Evolutionary conservation across 2,888 invertebrate genomes (phyloP).

Genomic region (Antitype chi): DNA sequence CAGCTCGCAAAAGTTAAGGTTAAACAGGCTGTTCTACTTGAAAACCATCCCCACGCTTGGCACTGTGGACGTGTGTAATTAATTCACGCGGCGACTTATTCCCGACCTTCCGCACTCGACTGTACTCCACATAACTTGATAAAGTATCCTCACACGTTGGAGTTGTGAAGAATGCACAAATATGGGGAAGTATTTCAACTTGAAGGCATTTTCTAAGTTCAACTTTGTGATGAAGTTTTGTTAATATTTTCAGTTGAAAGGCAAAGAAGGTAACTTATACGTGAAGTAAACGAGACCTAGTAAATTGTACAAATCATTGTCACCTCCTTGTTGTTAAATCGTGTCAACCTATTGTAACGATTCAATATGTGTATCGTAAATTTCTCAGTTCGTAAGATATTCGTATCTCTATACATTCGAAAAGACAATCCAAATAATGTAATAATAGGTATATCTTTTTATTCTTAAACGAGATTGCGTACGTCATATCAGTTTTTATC

Average conservation of each 20-base stretch:
- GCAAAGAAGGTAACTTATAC: background rate
- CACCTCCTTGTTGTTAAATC: background rate
- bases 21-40: slow-evolving; percentile 30
- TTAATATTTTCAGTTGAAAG: slow-evolving; percentile 11
- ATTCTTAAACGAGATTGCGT: slow-evolving; percentile 5
- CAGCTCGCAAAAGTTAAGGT: slow-evolving; percentile 8
- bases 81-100: slow-evolving; percentile 52
- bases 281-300: background rate
- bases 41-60: slow-evolving; percentile 38
- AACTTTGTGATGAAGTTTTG: slow-evolving; percentile 21
- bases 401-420: background rate
- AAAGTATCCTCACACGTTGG: slow-evolving; percentile 64
- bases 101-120: slow-evolving; percentile 35
- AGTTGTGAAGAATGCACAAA: slow-evolving; percentile 66
- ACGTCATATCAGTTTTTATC: no score
- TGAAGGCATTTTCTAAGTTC: slow-evolving; percentile 25
- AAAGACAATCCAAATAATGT: background rate
- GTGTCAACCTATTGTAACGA: background rate
- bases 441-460: background rate
- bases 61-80: slow-evolving; percentile 42
- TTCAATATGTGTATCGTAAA: background rate
- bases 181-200: slow-evolving; percentile 52
- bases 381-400: background rate
- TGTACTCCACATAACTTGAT: slow-evolving; percentile 65
- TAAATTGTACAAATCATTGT: background rate